Base-by-base conservation (phyloP, 2,113 vertebrate species). In the Poicephalus gulielmi region DNA sequence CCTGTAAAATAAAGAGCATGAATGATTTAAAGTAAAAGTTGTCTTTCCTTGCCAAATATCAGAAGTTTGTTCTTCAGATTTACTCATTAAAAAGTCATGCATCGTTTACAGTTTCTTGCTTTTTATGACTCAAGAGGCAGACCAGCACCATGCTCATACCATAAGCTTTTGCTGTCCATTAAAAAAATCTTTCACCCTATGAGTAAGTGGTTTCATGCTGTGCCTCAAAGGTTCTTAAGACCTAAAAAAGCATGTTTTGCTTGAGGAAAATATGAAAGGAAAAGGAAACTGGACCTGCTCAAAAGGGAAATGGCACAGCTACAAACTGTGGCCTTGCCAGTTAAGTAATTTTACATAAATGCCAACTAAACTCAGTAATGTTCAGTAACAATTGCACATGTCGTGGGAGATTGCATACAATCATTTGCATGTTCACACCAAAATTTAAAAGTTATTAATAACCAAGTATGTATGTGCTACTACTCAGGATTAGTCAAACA, bases 11-110 rank as follows among this genome's bases (percentile, higher is more conserved):
- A 44, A 81, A 89, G 23, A 46, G 4, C 4, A 11, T 27, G 41
- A 50, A 50, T 19, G 2, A 60, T 67, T 79, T 46, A 33, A 90
- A 78, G 46, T 35, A 3, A 86, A 81, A 86, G 86, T 53, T 78
- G 4, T 3, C 41, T 33, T 41, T 64, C 11, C 23, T 63, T 71
- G 3, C 35, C 25, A 84, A 84, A 46, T 71, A 71, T 13, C 28
- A 37, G 17, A 68, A 43, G 16, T 24, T 82, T 55, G 1, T 43
- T 60, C 33, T 71, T 50, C 12, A 19, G 31, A 60, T 67, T 91
- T 84, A 87, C 23, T 87, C 62, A 87, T 93, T 93, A 87, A 93
- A 93, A 96, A 71, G 81, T 91, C 91, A 78, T 23, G 50, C 69
- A 71, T 75, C 22, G 2, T 67, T 91, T 84, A 63, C 9, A 59